Evolutionary conservation across 2,113 vertebrate genomes (phyloP).

Genomic region (Meleagris gallopavo): DNA sequence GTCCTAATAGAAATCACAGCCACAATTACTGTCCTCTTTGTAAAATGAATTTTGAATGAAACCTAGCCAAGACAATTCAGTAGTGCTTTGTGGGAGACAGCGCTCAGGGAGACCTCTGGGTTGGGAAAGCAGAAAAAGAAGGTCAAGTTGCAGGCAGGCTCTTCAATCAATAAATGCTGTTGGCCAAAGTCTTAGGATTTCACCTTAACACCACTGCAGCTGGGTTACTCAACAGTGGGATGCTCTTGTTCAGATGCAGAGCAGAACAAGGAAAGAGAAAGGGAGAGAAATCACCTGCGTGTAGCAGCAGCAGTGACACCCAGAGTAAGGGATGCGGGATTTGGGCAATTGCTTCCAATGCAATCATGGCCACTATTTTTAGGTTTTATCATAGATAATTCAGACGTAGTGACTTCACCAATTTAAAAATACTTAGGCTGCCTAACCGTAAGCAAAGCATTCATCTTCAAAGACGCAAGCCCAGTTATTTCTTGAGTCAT

Average conservation of each 20-base stretch:
- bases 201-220: background rate
- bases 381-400: constrained; percentile 19
- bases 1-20: constrained; percentile 11
- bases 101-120: background rate
- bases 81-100: background rate
- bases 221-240: background rate
- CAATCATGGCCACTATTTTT: background rate
- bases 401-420: background rate
- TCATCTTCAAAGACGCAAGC: constrained; percentile 49
- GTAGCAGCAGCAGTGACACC: background rate
- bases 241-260: background rate
- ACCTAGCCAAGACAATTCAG: background rate
- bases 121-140: background rate
- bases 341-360: background rate
- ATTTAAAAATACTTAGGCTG: background rate
- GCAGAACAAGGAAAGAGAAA: background rate
- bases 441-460: constrained; percentile 40
- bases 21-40: background rate
- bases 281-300: background rate
- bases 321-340: background rate
- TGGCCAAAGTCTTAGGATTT: background rate
- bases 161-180: background rate
- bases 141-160: background rate
- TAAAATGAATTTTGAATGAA: background rate
- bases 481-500: constrained; percentile 48